phyloP scores from a whole-genome alignment of 2,113 vertebrate genomes.

The Mesitornis unicolor region DNA sequence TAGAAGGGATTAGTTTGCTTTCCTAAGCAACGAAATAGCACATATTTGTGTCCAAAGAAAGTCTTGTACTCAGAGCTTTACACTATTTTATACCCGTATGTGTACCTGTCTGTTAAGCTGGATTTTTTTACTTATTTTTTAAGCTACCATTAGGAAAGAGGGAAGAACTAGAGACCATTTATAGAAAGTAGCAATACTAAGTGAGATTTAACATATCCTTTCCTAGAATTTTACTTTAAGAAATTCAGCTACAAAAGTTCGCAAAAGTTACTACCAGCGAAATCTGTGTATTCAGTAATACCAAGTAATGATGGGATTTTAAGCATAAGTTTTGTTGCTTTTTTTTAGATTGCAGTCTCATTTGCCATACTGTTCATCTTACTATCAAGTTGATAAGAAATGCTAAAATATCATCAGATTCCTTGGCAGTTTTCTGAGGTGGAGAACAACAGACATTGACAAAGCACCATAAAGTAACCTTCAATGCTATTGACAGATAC shows the following conservation, averaged over 20 bases:
- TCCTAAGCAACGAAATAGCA: slow-evolving; percentile 4
- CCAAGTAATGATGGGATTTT: neutral
- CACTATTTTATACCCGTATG: neutral
- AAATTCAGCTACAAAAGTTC: neutral
- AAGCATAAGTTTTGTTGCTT: neutral
- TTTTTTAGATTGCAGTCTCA: neutral
- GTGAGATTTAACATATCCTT: neutral
- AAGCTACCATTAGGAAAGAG: neutral
- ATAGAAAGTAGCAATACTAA: neutral
- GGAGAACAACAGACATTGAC: neutral
- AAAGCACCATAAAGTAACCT: neutral
- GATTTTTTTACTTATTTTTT: neutral
- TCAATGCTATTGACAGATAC: neutral
- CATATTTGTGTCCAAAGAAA: neutral
- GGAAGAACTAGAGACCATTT: neutral
- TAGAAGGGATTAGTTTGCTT: slow-evolving; percentile 14
- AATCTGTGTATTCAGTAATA: neutral
- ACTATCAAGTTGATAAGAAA: neutral
- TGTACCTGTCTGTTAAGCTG: neutral
- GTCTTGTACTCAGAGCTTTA: neutral
- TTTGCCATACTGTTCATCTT: neutral
- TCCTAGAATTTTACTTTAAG: neutral
- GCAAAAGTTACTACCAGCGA: neutral
- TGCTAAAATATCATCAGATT: neutral
- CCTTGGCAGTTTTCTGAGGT: neutral